Evolutionary conservation across 92 coral and sea anemone genomes (phyloP).

Genomic region (Isaurus tuberculatus): DNA sequence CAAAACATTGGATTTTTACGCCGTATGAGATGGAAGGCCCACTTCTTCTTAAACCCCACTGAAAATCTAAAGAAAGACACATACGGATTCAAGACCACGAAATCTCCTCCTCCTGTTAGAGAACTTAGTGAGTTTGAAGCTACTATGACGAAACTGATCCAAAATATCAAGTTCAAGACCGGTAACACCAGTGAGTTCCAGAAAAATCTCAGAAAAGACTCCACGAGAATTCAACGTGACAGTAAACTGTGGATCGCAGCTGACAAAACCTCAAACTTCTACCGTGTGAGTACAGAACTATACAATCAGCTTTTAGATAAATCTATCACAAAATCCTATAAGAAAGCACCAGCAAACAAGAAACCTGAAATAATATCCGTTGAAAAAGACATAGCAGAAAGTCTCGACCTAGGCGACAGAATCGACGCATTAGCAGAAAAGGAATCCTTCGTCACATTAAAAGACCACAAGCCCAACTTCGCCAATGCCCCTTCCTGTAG

Average conservation of each 20-base stretch:
- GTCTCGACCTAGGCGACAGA: not conserved
- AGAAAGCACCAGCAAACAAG: conserved; percentile 31
- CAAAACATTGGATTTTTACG: not conserved
- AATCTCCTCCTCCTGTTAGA: conserved; percentile 7
- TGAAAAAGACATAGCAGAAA: not conserved
- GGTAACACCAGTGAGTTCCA: conserved; percentile 14
- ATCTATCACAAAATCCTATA: conserved; percentile 37
- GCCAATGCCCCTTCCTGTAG: not conserved
- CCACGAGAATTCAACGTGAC: conserved; percentile 17
- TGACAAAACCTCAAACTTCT: conserved; percentile 30
- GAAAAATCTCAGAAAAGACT: conserved; percentile 22
- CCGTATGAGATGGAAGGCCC: conserved; percentile 47
- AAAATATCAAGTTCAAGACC: conserved; percentile 31
- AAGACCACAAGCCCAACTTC: too few relatives aligned
- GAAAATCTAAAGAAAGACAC: not conserved
- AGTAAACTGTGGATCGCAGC: conserved; percentile 6
- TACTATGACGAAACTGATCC: conserved; percentile 18
- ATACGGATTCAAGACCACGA: conserved; percentile 9
- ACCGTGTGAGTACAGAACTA: not conserved
- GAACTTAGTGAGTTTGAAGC: conserved; percentile 35
- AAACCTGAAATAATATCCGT: conserved; percentile 2
- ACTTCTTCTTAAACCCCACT: conserved; percentile 28
- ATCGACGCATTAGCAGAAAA: conserved; percentile 7
- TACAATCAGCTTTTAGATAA: conserved; percentile 36
- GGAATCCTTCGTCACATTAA: not conserved